A percentile compares a stretch with the other conserved stretches of the same genome.
Conservation (phyloP, 2,113 vertebrate genomes). For the Pachycephala philippinensis region DNA sequence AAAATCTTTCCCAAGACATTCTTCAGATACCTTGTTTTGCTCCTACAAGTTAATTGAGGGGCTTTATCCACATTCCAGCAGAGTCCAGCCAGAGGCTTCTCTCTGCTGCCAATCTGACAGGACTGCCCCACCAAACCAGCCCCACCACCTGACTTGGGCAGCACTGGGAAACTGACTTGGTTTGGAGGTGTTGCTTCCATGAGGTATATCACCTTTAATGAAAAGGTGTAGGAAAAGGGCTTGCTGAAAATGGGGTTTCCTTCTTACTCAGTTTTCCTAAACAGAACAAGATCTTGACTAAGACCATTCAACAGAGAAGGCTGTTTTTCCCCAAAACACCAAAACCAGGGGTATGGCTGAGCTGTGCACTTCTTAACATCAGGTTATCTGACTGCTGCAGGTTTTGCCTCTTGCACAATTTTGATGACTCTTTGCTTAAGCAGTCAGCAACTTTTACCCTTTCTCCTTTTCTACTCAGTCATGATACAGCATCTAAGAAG, state of each 20-base stretch:
- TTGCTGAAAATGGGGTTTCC: background rate
- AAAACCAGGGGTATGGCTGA: background rate
- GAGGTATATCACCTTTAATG: background rate
- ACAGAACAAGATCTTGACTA: background rate
- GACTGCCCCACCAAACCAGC: background rate
- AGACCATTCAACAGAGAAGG: background rate
- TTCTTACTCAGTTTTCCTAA: background rate
- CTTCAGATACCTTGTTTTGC: background rate
- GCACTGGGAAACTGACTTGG: background rate
- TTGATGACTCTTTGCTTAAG: background rate
- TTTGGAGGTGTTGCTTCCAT: background rate
- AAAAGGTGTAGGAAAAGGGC: background rate
- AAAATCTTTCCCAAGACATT: background rate
- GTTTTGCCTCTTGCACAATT: background rate
- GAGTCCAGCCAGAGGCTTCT: background rate
- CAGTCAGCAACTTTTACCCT: background rate
- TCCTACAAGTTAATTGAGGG: background rate
- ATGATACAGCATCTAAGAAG: background rate
- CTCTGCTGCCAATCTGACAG: background rate
- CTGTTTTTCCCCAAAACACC: background rate
- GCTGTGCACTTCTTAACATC: background rate
- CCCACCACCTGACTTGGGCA: background rate
- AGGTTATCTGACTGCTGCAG: background rate
- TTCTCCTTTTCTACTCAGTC: background rate
- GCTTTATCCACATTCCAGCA: constrained; percentile 1